These are phyloP conservation scores for Stegodyphus dumicola DNA, from an alignment of 1,140 invertebrate species.

Conservation along the genomic window DNA sequence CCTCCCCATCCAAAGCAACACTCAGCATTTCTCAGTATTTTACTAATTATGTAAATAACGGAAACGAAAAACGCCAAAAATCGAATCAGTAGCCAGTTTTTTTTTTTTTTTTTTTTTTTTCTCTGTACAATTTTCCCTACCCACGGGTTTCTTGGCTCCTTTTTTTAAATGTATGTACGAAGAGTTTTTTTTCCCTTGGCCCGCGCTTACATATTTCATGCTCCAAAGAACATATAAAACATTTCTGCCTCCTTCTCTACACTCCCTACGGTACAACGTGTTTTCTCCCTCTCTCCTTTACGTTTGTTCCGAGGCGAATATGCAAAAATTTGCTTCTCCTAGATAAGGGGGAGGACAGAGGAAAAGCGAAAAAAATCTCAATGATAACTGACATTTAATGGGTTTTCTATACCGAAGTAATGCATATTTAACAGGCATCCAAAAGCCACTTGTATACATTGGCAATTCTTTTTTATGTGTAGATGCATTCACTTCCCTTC, in stretches of 20 bases:
- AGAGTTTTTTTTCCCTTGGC: neutral
- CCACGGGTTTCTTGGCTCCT: constrained; percentile 8
- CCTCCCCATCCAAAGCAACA: neutral
- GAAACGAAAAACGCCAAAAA: constrained; percentile 57
- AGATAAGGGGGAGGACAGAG: too few species aligned
- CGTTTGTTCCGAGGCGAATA: constrained; percentile 16
- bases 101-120: constrained; percentile 6
- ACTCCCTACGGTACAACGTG: neutral
- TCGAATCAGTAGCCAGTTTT: constrained; percentile 31
- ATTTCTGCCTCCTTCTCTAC: neutral
- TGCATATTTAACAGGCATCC: constrained; percentile 55
- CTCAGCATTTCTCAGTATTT: constrained; percentile 48
- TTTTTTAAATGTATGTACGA: constrained; percentile 3
- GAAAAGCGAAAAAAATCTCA: constrained; percentile 21
- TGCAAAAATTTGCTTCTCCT: constrained; percentile 39
- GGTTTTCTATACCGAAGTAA: constrained; percentile 59
- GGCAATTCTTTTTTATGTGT: constrained; percentile 42
- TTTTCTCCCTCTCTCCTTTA: neutral
- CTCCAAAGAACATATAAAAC: constrained; percentile 56
- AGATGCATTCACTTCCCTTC: constrained; percentile 12
- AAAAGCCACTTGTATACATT: constrained; percentile 54
- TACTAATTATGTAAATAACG: constrained; percentile 61
- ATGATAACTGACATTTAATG: constrained; percentile 60
- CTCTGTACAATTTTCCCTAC: constrained; percentile 1
- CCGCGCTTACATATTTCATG: constrained; percentile 57